Conservation (phyloP, 2,113 vertebrate genomes). For the Opisthocomus hoazin region DNA sequence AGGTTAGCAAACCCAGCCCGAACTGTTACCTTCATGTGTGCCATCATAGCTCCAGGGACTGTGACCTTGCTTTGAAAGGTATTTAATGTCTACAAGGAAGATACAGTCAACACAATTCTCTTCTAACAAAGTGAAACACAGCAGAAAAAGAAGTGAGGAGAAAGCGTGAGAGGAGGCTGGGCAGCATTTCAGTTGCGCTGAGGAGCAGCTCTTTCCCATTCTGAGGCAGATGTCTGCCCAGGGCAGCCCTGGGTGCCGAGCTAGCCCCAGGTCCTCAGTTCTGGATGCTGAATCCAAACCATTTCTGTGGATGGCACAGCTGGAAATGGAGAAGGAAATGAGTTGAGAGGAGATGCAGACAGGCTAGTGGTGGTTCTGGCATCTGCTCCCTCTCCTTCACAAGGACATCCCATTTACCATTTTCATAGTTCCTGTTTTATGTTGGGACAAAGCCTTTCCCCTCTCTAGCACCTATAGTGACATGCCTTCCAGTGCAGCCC, state of each 20-base stretch:
- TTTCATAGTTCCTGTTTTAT: neutral
- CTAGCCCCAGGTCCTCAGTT: rapidly evolving
- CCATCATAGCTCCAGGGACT: neutral
- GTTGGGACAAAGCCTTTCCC: neutral
- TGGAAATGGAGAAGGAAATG: neutral
- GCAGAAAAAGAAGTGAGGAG: slow-evolving; percentile 24
- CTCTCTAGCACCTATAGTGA: rapidly evolving
- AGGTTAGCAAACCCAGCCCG: neutral
- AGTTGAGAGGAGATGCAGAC: rapidly evolving
- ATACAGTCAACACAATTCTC: slow-evolving; percentile 33
- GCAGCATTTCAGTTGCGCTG: neutral
- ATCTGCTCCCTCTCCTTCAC: neutral
- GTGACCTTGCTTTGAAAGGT: slow-evolving; percentile 46
- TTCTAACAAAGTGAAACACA: neutral
- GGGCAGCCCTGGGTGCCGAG: neutral
- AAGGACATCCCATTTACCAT: neutral
- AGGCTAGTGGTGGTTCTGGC: neutral
- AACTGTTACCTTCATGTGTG: neutral
- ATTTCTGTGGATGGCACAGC: neutral
- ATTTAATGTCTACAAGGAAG: slow-evolving; percentile 32
- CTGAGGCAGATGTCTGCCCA: neutral
- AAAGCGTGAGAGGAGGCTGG: neutral
- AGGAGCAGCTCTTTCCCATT: neutral
- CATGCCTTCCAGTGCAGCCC: neutral
- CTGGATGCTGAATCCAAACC: neutral